Evolutionary conservation across 2,113 vertebrate genomes (phyloP), one percentile per base, ranked within the genome.

Genomic region (Syngnathoides biaculeatus): DNA sequence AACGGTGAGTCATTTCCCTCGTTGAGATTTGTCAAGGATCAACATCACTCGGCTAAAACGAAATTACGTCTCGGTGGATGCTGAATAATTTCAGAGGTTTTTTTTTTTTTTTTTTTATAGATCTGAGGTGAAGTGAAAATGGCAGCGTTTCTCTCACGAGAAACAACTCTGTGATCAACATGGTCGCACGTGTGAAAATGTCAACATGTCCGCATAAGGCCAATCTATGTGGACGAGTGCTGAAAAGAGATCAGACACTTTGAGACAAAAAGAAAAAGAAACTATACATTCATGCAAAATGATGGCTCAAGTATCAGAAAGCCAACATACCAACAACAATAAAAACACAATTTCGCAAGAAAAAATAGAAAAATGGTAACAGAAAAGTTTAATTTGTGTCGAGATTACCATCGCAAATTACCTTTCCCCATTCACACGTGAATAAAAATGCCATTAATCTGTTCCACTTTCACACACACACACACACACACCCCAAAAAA

Each of bases 121-220:
- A 52, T 65, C 68, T 74, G 76, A 68, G 60, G 52, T 67, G 67
- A 80, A 72, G 67, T 79, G 60, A 79, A 83, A 84, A 84, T 79
- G 71, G 64, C 72, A 86, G 45, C 19, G 22, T 12, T 43, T 22
- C 74, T 83, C 75, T 77, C 77, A 66, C 65, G 68, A 72, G 83
- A 80, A 80, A 64, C 57, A 72, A 72, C 71, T 71, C 48, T 57
- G 72, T 75, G 79, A 87, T 89, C 83, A 81, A 74, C 80, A 64
- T 2, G 75, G 73, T 77, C 72, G 71, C 65, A 74, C 20, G 77
- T 77, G 60, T 75, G 68, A 82, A 82, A 83, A 84, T 86, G 80
- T 88, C 78, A 3, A n/a, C n/a, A n/a, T n/a, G n/a, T n/a, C n/a
- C n/a, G 70, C 81, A 82, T 69, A 57, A 83, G 71, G 64, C 65